Evolutionary conservation across 2,113 vertebrate genomes (phyloP).

Genomic region (Sinocyclocheilus grahami): DNA sequence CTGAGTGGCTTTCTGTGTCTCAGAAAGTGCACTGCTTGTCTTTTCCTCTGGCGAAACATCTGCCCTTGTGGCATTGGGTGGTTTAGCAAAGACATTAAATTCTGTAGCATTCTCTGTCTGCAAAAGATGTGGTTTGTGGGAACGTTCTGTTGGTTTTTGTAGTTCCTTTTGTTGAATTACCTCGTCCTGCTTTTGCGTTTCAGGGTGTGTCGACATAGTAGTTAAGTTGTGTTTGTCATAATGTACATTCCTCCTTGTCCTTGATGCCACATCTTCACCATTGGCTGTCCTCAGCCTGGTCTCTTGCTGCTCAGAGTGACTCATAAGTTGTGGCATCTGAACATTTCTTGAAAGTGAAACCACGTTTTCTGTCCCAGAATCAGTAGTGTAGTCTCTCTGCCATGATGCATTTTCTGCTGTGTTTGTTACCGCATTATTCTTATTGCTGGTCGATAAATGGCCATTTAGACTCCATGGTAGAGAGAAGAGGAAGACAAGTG

Average conservation of each 20-base stretch:
- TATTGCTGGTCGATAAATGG: neutral
- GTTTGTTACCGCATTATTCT: neutral
- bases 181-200: neutral
- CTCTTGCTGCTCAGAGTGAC: neutral
- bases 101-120: neutral
- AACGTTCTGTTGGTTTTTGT: neutral
- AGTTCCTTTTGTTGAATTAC: neutral
- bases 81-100: neutral
- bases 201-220: neutral
- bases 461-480: slow-evolving; percentile 50
- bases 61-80: neutral
- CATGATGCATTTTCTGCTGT: neutral
- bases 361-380: neutral
- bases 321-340: neutral
- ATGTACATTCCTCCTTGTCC: neutral
- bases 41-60: neutral
- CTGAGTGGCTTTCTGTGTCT: neutral
- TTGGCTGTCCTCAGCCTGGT: neutral
- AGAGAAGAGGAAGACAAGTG: slow-evolving; percentile 51
- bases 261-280: neutral
- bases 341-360: neutral
- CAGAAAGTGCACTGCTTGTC: neutral
- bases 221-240: neutral
- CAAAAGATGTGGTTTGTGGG: neutral
- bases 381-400: neutral